Base-by-base conservation (phyloP, 2,888 invertebrate species). In the Perizoma affinitatum region DNA sequence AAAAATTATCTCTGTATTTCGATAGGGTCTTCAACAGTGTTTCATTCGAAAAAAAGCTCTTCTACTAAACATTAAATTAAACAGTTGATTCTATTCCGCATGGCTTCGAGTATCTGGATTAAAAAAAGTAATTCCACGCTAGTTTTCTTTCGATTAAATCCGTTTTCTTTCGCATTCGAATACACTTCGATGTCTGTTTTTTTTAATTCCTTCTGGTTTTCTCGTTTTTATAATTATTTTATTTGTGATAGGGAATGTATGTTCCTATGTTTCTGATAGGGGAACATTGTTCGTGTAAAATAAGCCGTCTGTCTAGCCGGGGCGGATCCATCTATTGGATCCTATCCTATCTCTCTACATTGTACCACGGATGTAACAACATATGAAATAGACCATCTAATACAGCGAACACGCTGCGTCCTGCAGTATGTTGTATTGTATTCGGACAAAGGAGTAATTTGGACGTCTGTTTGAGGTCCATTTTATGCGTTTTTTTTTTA, bases 371-470 rank as follows among this genome's bases (percentile, higher is more conserved):
- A 42, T n/a, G 22, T 10, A 22, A 55, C 54, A 54, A 45, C 11
- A 54, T 45, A 42, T 50, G 45, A 54, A 45, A 54, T 61, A 56
- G 61, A 65, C 62, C 65, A 56, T 38, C 54, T 5, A 6, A 61
- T 65, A 54, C 58, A 47, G 51, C 51, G 47, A 54, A 52, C 58
- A 54, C 59, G 58, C 64, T 56, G 60, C 66, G 61, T 66, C 65
- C 65, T 57, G 58, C 47, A 51, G 43, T 63, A 57, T 57, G 65
- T 65, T 65, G 70, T 66, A 57, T 65, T 63, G 70, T 70, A 58
- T 60, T 62, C 70, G 58, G 62, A 65, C 70, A 68, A 66, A 61
- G 64, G 62, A 62, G 65, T 70, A 66, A 65, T 70, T 70, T 62
- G 65, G 66, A 61, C 65, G 66, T 64, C 47, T 45, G 51, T 56